Evolutionary conservation across 2,888 invertebrate genomes (phyloP).

Genomic region (Tenthredo notha): DNA sequence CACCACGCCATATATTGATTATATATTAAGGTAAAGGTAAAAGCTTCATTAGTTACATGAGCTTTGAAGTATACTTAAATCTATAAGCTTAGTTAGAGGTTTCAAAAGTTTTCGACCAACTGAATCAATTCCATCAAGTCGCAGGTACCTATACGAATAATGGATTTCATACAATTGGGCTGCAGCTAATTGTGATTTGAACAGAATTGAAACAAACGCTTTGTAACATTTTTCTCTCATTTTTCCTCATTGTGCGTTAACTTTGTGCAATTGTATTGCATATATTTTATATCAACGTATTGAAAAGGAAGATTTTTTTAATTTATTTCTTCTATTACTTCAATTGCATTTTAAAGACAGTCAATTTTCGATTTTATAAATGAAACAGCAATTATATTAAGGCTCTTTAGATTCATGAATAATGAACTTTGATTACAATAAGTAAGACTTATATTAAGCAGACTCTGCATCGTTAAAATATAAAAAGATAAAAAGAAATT

Average conservation of each 20-base stretch:
- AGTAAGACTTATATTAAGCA: neutral
- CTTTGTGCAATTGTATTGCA: neutral
- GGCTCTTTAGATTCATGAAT: neutral
- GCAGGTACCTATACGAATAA: neutral
- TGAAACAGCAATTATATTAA: neutral
- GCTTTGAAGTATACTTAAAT: slow-evolving; percentile 29
- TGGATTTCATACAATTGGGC: slow-evolving; percentile 1
- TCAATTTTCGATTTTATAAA: neutral
- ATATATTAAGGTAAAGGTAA: neutral
- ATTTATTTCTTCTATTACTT: neutral
- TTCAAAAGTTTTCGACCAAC: neutral
- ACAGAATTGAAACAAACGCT: slow-evolving; percentile 26
- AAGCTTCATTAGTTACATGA: neutral
- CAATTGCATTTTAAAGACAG: neutral
- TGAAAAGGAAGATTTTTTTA: neutral
- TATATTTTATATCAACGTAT: neutral
- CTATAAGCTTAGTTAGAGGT: slow-evolving; percentile 24
- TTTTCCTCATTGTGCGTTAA: neutral
- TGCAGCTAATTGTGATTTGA: neutral
- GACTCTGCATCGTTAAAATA: neutral
- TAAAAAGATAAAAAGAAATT: neutral
- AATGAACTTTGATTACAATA: neutral
- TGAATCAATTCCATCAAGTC: slow-evolving; percentile 11
- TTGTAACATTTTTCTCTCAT: neutral
- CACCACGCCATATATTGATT: neutral